Conservation (phyloP, 2,888 invertebrate genomes). For the Scaptomyza reducta region DNA sequence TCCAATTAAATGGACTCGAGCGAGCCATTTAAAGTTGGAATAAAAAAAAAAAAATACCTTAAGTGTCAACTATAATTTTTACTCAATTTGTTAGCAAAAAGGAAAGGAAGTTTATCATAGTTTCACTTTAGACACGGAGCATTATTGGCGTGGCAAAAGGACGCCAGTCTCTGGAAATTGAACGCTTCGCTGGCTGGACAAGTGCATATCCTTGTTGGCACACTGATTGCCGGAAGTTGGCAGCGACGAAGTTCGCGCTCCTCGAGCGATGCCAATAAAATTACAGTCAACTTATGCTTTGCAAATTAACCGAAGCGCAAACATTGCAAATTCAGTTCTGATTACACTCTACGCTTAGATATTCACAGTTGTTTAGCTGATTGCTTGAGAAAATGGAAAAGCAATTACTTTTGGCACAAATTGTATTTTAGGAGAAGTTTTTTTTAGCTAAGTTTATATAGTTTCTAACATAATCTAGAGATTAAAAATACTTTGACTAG, state of each 20-base stretch:
- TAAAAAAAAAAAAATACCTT: no score
- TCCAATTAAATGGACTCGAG: background rate
- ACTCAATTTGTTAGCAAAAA: constrained; percentile 54
- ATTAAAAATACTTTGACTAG: no score
- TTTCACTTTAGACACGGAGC: constrained; percentile 8
- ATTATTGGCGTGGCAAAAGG: constrained; percentile 17
- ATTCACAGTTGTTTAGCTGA: constrained; percentile 12
- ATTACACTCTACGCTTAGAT: constrained; percentile 10
- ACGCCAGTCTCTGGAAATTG: constrained; percentile 45
- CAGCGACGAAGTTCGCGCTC: constrained; percentile 3
- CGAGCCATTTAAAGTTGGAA: no score
- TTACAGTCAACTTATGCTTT: constrained; percentile 46
- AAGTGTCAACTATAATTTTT: constrained; percentile 56
- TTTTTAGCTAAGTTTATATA: no score
- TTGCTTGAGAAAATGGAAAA: constrained; percentile 31
- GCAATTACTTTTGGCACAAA: no score
- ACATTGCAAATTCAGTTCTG: constrained; percentile 14
- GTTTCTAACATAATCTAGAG: no score
- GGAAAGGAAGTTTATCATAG: constrained; percentile 26
- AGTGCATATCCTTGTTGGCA: constrained; percentile 55
- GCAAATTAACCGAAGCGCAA: constrained; percentile 56
- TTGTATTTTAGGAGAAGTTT: no score
- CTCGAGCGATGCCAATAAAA: constrained; percentile 40
- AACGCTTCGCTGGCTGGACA: constrained; percentile 56
- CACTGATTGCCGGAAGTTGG: constrained; percentile 39